Base-by-base conservation (phyloP, 2,113 vertebrate genomes). In the Cavia aperea region DNA sequence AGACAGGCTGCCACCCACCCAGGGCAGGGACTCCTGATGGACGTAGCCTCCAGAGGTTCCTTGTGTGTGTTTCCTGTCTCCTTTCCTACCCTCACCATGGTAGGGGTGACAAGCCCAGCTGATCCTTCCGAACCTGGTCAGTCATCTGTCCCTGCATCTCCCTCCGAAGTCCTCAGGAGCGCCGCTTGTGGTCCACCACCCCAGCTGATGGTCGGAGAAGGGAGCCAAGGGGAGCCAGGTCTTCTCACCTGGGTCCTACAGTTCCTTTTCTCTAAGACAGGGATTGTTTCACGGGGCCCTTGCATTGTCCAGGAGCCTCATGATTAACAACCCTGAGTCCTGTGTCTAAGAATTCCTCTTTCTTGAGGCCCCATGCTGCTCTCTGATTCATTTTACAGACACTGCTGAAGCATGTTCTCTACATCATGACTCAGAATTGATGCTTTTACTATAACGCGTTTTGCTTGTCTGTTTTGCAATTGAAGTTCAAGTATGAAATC, bases 371-470 rank as follows among this genome's bases (percentile, higher is more conserved):
- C 24, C 21, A 10, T 18, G 10, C 39, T 79, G 60, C 51, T 82
- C 46, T 73, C 46, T 72, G 13, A 65, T 54, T 89, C 54, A 43
- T 56, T 29, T 43, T 86, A 82, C 43, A 60, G 19, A 79, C 12
- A 39, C 7, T 14, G 9, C 2, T 23, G n/a, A 26, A 83, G 51
- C 82, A 8, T 56, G 56, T 72, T 81, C 70, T 79, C 91, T 33
- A 14, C 18, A 8, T 51, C 43, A 24, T 26, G 66, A 92, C 24
- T 66, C 81, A 78, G 39, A 7, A 46, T 36, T 31, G n/a, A 54
- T 65, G 81, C n/a, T 81, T 88, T 91, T 77, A 78, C 66, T 51
- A 78, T 21, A 75, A 92, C 49, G 4, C 60, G 33, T 93, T 95
- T 94, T 83, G 68, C 43, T 92, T 33, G 21, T 77, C 65, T 78